Evolutionary conservation across 92 coral and sea anemone genomes (phyloP).

Genomic region (Porites rus): DNA sequence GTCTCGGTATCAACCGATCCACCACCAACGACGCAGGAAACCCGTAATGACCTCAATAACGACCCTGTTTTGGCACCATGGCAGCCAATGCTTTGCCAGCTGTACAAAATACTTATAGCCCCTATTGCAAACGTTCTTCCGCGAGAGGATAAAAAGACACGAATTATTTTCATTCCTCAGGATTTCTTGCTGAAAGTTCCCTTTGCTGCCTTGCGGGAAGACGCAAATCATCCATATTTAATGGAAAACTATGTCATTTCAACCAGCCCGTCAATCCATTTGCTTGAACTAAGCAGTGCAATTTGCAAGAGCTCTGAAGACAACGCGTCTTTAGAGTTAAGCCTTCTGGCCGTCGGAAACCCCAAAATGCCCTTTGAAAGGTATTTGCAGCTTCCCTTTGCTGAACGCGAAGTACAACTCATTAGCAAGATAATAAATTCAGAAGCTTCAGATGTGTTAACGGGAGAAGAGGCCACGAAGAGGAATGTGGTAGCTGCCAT

Average conservation of each 20-base stretch:
- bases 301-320: neutral
- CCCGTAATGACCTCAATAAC: neutral
- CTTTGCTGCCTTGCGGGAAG: constrained; percentile 65
- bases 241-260: constrained; percentile 60
- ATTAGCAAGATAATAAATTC: constrained; percentile 54
- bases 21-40: neutral
- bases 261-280: constrained; percentile 66
- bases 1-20: too few species aligned
- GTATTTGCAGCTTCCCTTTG: constrained; percentile 59
- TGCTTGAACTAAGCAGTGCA: constrained; percentile 46
- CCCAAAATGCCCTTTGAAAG: constrained; percentile 67
- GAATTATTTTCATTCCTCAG: constrained; percentile 69
- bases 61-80: constrained; percentile 42
- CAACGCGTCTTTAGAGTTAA: constrained; percentile 25
- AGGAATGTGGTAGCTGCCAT: constrained; percentile 50
- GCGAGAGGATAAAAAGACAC: neutral
- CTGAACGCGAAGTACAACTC: constrained; percentile 64
- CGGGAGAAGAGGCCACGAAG: constrained; percentile 57
- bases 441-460: constrained; percentile 42
- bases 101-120: constrained; percentile 54
- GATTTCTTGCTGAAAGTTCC: constrained; percentile 76
- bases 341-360: constrained; percentile 72
- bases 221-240: constrained; percentile 31
- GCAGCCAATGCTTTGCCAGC: constrained; percentile 53
- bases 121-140: constrained; percentile 58